phyloP scores from a whole-genome alignment of 2,888 invertebrate genomes.

The Eilema griseolum region DNA sequence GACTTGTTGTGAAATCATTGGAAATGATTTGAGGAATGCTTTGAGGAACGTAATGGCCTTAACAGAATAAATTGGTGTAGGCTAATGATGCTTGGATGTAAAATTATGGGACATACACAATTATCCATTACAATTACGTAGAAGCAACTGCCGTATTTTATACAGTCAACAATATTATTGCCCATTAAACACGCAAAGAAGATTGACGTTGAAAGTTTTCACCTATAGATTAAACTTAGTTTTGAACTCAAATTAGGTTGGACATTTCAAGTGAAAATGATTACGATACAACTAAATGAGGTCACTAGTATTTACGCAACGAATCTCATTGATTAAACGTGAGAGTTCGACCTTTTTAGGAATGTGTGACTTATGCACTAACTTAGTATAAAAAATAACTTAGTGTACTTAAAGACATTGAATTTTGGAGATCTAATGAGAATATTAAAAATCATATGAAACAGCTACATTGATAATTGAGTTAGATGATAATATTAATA shows the following conservation, averaged over 20 bases:
- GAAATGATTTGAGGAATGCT: conserved; percentile 53
- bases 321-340: neutral
- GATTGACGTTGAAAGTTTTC: neutral
- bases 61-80: conserved; percentile 45
- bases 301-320: neutral
- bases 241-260: neutral
- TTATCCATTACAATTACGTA: neutral
- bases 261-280: neutral
- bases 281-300: neutral
- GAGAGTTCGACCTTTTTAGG: neutral
- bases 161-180: neutral
- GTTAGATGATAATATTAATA: too few species aligned
- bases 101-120: conserved; percentile 7
- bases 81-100: conserved; percentile 25
- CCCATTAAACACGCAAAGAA: neutral
- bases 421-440: neutral
- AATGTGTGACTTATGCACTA: too few species aligned
- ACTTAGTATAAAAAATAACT: too few species aligned
- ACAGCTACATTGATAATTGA: too few species aligned
- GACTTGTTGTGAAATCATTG: conserved; percentile 66
- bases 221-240: neutral
- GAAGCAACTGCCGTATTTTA: neutral
- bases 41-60: conserved; percentile 42
- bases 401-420: too few species aligned
- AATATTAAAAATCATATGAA: too few species aligned